phyloP scores from a whole-genome alignment of 2,797 vertebrate species.

The Urophycis tenuis region DNA sequence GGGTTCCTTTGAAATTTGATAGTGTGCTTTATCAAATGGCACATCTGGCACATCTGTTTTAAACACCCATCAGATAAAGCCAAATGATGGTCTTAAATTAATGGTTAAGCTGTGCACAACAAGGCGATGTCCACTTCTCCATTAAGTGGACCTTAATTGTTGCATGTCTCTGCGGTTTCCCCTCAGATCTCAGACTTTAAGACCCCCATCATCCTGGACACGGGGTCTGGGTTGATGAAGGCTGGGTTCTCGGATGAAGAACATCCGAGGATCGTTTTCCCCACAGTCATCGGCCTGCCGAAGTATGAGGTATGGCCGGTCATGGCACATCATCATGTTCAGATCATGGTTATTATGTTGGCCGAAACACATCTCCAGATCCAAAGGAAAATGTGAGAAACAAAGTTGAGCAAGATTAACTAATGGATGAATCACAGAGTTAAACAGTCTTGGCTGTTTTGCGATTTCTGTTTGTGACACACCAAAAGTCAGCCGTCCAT shows the following conservation, averaged over 20 bases:
- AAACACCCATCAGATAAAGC: background rate
- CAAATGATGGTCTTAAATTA: background rate
- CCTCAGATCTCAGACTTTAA: constrained; percentile 54
- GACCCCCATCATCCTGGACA: constrained; percentile 68
- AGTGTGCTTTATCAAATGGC: background rate
- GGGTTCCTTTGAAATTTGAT: background rate
- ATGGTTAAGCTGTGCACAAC: background rate
- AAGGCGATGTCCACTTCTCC: background rate
- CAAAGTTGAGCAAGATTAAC: too few relatives aligned
- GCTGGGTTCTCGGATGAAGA: constrained; percentile 72
- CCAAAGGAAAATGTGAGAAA: too few relatives aligned
- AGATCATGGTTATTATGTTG: too few relatives aligned
- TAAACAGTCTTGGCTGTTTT: too few relatives aligned
- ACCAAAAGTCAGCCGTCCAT: too few relatives aligned
- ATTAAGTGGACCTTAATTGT: background rate
- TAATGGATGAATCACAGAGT: too few relatives aligned
- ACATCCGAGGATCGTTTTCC: constrained; percentile 61
- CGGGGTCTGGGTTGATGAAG: constrained; percentile 73
- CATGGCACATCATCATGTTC: background rate
- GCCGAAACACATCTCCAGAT: too few relatives aligned
- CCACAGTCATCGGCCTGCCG: constrained; percentile 68
- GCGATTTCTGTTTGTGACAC: too few relatives aligned
- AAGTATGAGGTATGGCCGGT: constrained; percentile 66
- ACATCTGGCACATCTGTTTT: background rate
- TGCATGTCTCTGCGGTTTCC: background rate